Percentiles rank a stretch among this genome's conserved stretches.
Evolutionary conservation across 2,888 invertebrate genomes (phyloP).

Genomic region (Tenodera sinensis): DNA sequence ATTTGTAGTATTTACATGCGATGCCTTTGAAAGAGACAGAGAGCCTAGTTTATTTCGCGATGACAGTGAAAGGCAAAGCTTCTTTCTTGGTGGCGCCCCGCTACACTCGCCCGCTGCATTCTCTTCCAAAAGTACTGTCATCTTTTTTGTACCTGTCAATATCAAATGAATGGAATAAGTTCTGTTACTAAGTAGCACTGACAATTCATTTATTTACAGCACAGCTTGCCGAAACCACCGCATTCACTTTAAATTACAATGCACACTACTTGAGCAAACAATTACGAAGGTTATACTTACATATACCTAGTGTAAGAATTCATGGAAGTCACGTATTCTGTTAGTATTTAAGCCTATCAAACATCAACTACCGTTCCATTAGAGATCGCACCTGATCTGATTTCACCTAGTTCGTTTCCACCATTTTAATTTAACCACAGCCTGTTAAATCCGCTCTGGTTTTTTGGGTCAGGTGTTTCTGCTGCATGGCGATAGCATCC

Average conservation of each 20-base stretch:
- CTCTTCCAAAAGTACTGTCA: conserved; percentile 52
- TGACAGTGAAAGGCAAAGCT: conserved; percentile 45
- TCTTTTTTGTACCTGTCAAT: conserved; percentile 47
- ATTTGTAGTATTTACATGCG: conserved; percentile 12
- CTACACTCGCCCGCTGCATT: conserved; percentile 45
- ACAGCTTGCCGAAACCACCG: neutral
- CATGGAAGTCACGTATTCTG: conserved; percentile 29
- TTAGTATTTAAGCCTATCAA: conserved; percentile 8
- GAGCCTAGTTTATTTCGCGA: neutral
- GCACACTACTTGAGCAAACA: neutral
- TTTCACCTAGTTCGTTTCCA: neutral
- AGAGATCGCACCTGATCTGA: neutral
- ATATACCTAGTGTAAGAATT: conserved; percentile 27
- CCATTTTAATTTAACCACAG: conserved; percentile 20
- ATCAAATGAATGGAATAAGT: neutral
- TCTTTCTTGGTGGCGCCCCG: conserved; percentile 46
- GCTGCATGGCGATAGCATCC: too few relatives aligned
- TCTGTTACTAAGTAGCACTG: neutral
- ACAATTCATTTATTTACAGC: neutral
- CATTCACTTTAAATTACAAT: neutral
- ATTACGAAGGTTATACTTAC: conserved; percentile 15
- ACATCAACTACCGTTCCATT: conserved; percentile 8
- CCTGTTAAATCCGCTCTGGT: neutral
- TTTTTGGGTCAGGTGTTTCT: too few relatives aligned
- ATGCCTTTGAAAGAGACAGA: neutral